These are phyloP conservation scores for Cyclina sinensis DNA, from an alignment of 1,140 invertebrate species.

Conservation along the genomic window DNA sequence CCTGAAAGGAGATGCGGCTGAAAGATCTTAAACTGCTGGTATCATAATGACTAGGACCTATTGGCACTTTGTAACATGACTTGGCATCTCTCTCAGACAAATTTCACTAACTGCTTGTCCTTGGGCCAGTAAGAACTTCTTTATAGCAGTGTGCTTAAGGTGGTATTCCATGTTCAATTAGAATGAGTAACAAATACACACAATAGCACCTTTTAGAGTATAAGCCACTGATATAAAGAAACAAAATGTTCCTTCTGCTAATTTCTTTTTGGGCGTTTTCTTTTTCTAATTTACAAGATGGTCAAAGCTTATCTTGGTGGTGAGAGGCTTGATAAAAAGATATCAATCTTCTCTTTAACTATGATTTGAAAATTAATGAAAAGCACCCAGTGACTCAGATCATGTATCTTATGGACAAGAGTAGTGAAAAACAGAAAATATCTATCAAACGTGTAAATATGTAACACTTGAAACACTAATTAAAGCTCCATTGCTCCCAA, in stretches of 20 bases:
- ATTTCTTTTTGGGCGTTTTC: neutral
- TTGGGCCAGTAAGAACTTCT: neutral
- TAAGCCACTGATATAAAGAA: conserved; percentile 15
- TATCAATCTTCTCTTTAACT: neutral
- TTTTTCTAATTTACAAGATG: neutral
- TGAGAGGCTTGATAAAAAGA: neutral
- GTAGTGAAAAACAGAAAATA: neutral
- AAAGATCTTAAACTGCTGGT: conserved; percentile 11
- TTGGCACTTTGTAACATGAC: conserved; percentile 34
- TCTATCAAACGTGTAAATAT: conserved; percentile 34
- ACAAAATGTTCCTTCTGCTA: neutral
- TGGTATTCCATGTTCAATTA: neutral
- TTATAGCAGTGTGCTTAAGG: neutral
- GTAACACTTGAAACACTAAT: conserved; percentile 8
- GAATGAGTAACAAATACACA: neutral
- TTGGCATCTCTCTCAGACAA: neutral
- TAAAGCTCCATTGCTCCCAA: conserved; percentile 73
- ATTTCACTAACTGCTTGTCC: neutral
- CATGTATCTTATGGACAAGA: neutral
- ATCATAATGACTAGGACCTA: conserved; percentile 26
- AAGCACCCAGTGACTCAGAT: neutral
- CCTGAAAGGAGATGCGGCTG: neutral
- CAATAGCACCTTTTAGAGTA: conserved; percentile 20
- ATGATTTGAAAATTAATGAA: neutral
- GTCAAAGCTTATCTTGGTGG: neutral